phyloP scores from a whole-genome alignment of 1,140 invertebrate genomes.

The Orchestia grillus region DNA sequence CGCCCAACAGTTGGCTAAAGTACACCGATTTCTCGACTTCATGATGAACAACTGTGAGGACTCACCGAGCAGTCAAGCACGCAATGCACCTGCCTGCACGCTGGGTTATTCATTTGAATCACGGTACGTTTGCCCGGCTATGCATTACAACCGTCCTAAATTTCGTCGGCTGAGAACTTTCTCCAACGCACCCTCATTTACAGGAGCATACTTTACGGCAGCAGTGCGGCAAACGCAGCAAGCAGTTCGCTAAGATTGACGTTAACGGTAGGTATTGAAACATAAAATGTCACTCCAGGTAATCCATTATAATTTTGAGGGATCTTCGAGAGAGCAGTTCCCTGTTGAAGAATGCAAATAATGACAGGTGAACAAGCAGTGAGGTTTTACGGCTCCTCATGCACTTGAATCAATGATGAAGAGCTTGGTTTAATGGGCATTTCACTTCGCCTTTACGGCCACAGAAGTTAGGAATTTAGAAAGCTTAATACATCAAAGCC shows the following conservation, averaged over 20 bases:
- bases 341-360: not conserved
- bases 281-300: not conserved
- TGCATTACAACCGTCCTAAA: not conserved
- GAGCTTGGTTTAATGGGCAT: not conserved
- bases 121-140: not conserved
- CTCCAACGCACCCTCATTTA: not conserved
- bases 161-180: not conserved
- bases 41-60: too few species aligned
- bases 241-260: not conserved
- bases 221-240: not conserved
- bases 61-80: too few species aligned
- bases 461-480: not conserved
- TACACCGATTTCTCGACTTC: not conserved
- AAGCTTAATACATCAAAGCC: not conserved
- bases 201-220: not conserved
- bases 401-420: not conserved
- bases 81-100: too few species aligned
- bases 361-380: not conserved
- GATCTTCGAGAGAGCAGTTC: not conserved
- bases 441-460: not conserved
- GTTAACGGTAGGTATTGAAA: not conserved
- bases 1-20: not conserved
- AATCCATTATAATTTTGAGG: not conserved
- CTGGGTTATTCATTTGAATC: not conserved
- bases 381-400: not conserved